Base-by-base conservation (phyloP, 1,140 invertebrate genomes). In the Lasioglossum baleicum region DNA sequence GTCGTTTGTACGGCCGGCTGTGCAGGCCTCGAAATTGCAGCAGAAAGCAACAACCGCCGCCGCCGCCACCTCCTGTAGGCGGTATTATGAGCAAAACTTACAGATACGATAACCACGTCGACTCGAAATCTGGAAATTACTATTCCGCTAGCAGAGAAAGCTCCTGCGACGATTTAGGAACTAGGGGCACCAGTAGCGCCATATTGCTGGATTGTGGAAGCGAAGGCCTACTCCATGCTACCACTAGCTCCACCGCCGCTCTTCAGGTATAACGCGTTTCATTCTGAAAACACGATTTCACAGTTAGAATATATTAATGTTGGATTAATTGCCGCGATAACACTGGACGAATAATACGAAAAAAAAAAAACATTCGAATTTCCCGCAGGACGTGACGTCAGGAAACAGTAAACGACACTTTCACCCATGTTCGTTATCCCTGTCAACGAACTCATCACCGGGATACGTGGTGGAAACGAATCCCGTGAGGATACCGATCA, bases 401-500 rank as follows among this genome's bases (percentile, higher is more conserved):
- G 83, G 78, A 13, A 89, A 84, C 60, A 79, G 90, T 51, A 90
- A 91, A 65, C 87, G 87, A 3, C 90, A 91, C 31, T 90, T 92
- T 40, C 89, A 92, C 53, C 88, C 90, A 0, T 92, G 90, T 64
- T 89, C 90, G 22, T 75, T 91, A 66, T 91, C 91, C 2, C 65
- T 91, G 61, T 90, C 90, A 68, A 88, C 90, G 40, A 84, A 78
- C 42, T 90, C 89, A 58, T 89, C 90, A 3, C 90, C 87, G 2
- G 87, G 72, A 2, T 90, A 90, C 76, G 83, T 85, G 58, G 90
- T 82, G 68, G 91, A 87, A 78, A 85, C 88, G 84, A 94, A 78
- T 42, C 93, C 94, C 56, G 94, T 95, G 60, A 94, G 95, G 87
- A 96, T 98, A 79, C 97, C 98, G 63, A 96, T 99, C 60, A 96